Conservation (phyloP, 2,888 invertebrate genomes). For the Tipula vernalis region DNA sequence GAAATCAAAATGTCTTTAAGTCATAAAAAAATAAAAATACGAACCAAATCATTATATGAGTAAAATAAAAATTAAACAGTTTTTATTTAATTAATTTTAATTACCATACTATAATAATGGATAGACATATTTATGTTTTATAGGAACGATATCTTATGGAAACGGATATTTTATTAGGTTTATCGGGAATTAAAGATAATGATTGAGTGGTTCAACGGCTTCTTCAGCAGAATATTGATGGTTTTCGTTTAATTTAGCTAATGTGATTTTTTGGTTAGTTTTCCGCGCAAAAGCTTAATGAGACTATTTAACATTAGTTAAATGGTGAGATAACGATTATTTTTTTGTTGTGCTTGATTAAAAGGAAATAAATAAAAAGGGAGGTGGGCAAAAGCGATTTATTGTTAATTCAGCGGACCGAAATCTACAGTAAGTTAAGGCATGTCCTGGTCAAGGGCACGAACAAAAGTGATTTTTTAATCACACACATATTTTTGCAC, state of each 20-base stretch:
- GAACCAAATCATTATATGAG: not conserved
- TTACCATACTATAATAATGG: not conserved
- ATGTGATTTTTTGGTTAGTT: not conserved
- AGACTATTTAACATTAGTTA: not conserved
- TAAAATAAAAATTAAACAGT: not conserved
- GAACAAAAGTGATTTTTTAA: too few relatives aligned
- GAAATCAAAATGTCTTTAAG: slow-evolving; percentile 4
- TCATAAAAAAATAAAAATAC: not conserved
- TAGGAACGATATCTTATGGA: not conserved
- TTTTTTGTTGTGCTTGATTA: not conserved
- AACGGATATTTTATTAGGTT: not conserved
- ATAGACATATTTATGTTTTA: not conserved
- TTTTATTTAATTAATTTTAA: slow-evolving; percentile 4
- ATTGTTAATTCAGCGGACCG: too few relatives aligned
- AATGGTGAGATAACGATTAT: not conserved
- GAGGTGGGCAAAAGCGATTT: too few relatives aligned
- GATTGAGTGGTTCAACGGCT: not conserved
- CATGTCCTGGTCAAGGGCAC: too few relatives aligned
- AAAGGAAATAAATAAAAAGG: not conserved
- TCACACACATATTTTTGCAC: too few relatives aligned
- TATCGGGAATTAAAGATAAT: not conserved
- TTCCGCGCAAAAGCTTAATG: not conserved
- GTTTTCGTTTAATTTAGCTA: not conserved
- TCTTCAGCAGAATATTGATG: not conserved
- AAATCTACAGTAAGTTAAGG: too few relatives aligned